Conservation (phyloP, 2,797 vertebrate genomes). For the Notamacropus eugenii region DNA sequence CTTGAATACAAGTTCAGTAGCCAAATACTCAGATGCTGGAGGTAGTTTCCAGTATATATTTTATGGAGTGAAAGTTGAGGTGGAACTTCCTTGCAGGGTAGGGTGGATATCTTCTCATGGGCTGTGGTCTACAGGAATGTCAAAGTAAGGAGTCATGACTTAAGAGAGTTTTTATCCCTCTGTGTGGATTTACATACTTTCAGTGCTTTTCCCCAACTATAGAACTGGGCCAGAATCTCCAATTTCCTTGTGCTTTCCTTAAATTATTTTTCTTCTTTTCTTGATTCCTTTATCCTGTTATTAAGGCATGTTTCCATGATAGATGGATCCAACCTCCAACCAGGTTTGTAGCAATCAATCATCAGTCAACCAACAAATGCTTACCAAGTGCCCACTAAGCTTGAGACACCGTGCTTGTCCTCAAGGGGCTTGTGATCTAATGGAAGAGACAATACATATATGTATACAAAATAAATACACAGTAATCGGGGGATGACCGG, state of each 20-base stretch:
- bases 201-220: slow-evolving; percentile 9
- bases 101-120: slow-evolving; percentile 20
- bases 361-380: not conserved
- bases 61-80: not conserved
- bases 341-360: slow-evolving; percentile 8
- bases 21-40: not conserved
- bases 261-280: not conserved
- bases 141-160: slow-evolving; percentile 21
- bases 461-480: not conserved
- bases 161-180: slow-evolving; percentile 47
- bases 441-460: not conserved
- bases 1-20: not conserved
- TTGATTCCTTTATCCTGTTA: slow-evolving; percentile 21
- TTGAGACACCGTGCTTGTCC: not conserved
- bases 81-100: not conserved
- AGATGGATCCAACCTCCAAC: slow-evolving; percentile 6
- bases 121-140: slow-evolving; percentile 13
- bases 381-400: not conserved
- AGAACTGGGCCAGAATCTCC: slow-evolving; percentile 23
- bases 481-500: not conserved
- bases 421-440: not conserved
- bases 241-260: slow-evolving; percentile 32
- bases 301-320: slow-evolving; percentile 1
- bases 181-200: not conserved
- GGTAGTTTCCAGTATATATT: not conserved